Percentiles rank a stretch among this genome's conserved stretches.
Conservation (phyloP, 2,797 vertebrate genomes). For the Paedocypris micromegethes region DNA sequence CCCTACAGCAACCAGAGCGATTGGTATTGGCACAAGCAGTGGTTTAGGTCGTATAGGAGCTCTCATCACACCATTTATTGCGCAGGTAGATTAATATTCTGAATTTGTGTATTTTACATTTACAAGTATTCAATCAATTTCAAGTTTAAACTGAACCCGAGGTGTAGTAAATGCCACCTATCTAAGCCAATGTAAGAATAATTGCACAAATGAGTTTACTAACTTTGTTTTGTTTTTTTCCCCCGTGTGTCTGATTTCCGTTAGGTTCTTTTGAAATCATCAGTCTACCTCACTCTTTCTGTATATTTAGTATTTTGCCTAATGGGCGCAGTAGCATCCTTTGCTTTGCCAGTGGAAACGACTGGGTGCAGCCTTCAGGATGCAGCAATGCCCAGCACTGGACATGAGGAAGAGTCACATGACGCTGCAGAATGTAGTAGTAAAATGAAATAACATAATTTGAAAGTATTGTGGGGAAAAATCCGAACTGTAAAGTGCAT, state of each 20-base stretch:
- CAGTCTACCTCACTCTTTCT: constrained; percentile 73
- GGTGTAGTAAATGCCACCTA: too few species aligned
- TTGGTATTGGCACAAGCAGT: constrained; percentile 80
- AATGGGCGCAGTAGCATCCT: constrained; percentile 74
- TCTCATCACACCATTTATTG: constrained; percentile 85
- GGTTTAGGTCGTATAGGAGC: constrained; percentile 79
- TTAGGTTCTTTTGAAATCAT: constrained; percentile 82
- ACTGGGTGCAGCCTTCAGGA: constrained; percentile 78
- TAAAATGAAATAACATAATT: too few species aligned
- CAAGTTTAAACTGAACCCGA: too few species aligned
- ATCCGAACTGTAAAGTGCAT: too few species aligned
- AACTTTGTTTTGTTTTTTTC: background rate
- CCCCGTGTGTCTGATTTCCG: constrained; percentile 30
- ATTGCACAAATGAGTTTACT: too few species aligned
- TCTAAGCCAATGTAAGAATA: too few species aligned
- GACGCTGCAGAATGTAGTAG: background rate
- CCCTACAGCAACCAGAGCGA: constrained; percentile 81
- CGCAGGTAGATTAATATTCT: constrained; percentile 70
- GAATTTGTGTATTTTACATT: too few species aligned
- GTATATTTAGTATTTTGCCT: constrained; percentile 79
- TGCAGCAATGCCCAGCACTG: constrained; percentile 66
- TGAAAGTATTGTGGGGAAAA: too few species aligned
- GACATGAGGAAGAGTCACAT: constrained; percentile 50
- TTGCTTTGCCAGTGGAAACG: constrained; percentile 83
- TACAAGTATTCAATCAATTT: too few species aligned